Percentiles rank a stretch among this genome's conserved stretches.
phyloP scores from a whole-genome alignment of 2,888 invertebrate genomes.

The Lepeophtheirus nordmannii region DNA sequence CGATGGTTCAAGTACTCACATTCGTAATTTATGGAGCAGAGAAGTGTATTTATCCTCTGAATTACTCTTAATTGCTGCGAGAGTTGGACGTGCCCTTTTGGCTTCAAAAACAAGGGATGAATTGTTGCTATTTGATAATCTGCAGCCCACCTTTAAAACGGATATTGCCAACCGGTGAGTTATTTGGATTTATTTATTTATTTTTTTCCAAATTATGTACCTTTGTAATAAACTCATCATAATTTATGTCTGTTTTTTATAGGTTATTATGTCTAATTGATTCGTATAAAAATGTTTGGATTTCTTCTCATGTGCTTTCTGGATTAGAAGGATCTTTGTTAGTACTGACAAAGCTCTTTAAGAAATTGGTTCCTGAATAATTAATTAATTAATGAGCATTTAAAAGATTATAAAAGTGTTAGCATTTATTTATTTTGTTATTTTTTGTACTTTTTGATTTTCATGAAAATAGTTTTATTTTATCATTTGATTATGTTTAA shows the following conservation, averaged over 20 bases:
- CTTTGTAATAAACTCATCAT: neutral
- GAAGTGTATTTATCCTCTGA: neutral
- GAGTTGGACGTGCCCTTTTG: neutral
- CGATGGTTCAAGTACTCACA: neutral
- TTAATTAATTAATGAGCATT: neutral
- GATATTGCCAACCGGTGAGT: neutral
- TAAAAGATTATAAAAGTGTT: too few relatives aligned
- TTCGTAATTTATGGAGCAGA: neutral
- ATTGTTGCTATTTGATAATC: neutral
- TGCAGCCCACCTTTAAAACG: neutral
- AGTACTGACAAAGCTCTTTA: neutral
- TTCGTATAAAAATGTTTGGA: neutral
- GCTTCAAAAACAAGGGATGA: neutral
- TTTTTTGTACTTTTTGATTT: neutral
- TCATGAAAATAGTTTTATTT: neutral
- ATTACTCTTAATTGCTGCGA: neutral
- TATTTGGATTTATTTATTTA: too few relatives aligned
- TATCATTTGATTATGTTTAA: neutral
- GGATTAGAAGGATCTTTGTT: slow-evolving; percentile 3
- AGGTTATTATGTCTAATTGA: neutral
- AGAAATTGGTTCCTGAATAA: neutral
- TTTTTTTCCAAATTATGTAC: too few relatives aligned
- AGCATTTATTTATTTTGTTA: neutral
- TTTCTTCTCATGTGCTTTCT: neutral
- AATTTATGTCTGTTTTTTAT: neutral